Percentiles rank a stretch among this genome's conserved stretches.
These are phyloP conservation scores for Tetragnatha versicolor DNA, from an alignment of 1,140 invertebrate genomes.

Conservation along the genomic window DNA sequence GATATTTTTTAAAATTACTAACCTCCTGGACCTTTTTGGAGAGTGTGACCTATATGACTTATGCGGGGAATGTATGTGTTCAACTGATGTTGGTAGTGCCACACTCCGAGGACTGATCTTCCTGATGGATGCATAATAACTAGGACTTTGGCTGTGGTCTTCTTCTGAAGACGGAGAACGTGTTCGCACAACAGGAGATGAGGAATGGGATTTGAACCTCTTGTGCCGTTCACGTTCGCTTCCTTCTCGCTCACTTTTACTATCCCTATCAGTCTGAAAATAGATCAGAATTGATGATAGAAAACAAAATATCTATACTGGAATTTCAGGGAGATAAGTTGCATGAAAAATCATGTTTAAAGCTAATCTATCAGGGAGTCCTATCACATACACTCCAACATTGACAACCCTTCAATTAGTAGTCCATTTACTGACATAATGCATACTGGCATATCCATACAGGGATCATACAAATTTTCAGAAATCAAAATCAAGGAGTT, in stretches of 20 bases:
- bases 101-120: constrained; percentile 49
- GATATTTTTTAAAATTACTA: background rate
- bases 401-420: too few relatives aligned
- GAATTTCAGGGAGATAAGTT: too few relatives aligned
- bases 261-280: constrained; percentile 22
- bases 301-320: background rate
- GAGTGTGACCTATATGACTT: constrained; percentile 51
- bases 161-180: constrained; percentile 34
- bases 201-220: constrained; percentile 39
- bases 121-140: constrained; percentile 8
- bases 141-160: constrained; percentile 27
- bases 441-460: too few relatives aligned
- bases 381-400: too few relatives aligned
- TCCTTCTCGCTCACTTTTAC: constrained; percentile 21
- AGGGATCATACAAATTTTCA: too few relatives aligned
- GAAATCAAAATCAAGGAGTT: too few relatives aligned
- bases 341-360: too few relatives aligned
- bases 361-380: too few relatives aligned
- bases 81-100: constrained; percentile 15
- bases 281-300: background rate
- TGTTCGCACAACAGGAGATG: background rate
- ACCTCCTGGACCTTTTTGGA: constrained; percentile 43
- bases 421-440: too few relatives aligned
- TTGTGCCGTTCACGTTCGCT: constrained; percentile 34
- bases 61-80: constrained; percentile 41